Evolutionary conservation across 1,140 invertebrate genomes (phyloP).

Genomic region (Rhyzopertha dominica): DNA sequence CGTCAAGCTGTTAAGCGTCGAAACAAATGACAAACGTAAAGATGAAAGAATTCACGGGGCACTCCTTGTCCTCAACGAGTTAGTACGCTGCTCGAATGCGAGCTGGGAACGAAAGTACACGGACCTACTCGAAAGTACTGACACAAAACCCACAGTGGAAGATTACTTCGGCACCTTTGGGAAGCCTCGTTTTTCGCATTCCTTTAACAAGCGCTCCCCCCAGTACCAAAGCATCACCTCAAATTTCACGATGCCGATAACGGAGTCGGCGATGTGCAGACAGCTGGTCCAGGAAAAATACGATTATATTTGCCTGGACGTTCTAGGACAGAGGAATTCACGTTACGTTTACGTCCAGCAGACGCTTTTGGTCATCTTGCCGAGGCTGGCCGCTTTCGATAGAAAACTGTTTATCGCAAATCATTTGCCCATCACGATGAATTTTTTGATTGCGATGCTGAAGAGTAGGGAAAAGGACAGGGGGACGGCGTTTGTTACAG

Average conservation of each 20-base stretch:
- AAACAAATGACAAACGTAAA: slow-evolving; percentile 63
- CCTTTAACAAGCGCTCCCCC: slow-evolving; percentile 34
- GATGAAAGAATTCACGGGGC: slow-evolving; percentile 94
- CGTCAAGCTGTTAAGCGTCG: slow-evolving; percentile 71
- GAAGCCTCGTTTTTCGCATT: slow-evolving; percentile 19
- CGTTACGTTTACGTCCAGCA: slow-evolving; percentile 82
- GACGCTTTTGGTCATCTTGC: slow-evolving; percentile 80
- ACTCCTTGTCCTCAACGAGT: slow-evolving; percentile 89
- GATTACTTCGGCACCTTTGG: slow-evolving; percentile 18
- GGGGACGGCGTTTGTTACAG: slow-evolving; percentile 79
- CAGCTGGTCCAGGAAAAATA: slow-evolving; percentile 80
- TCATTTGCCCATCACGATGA: slow-evolving; percentile 72
- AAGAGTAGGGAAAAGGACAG: slow-evolving; percentile 77
- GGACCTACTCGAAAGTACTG: slow-evolving; percentile 55
- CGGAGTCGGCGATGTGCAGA: slow-evolving; percentile 84
- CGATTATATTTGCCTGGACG: slow-evolving; percentile 73
- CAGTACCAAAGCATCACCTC: slow-evolving; percentile 36
- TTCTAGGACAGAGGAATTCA: slow-evolving; percentile 70
- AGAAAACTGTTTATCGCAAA: slow-evolving; percentile 73
- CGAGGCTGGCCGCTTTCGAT: slow-evolving; percentile 91
- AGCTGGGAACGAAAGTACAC: slow-evolving; percentile 81
- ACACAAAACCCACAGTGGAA: slow-evolving; percentile 27
- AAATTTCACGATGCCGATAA: slow-evolving; percentile 54
- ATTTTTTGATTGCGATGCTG: slow-evolving; percentile 70
- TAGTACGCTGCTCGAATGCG: slow-evolving; percentile 87